Evolutionary conservation across 2,888 invertebrate species (phyloP), one percentile per base, ranked within the genome.

Genomic region (Meteorus cinctellus): DNA sequence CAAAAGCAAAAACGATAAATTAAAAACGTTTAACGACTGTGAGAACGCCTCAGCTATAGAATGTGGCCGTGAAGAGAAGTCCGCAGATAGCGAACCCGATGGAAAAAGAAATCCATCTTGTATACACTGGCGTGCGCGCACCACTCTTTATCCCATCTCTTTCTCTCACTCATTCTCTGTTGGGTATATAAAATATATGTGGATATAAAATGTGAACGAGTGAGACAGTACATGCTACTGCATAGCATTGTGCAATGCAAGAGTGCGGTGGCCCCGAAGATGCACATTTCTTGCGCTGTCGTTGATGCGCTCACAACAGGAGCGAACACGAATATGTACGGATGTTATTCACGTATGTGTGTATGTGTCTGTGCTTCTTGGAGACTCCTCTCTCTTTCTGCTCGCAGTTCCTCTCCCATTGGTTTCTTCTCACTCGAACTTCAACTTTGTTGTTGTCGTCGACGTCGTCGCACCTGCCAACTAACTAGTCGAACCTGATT

Each of bases 401-500:
- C n/a, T 34, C 75, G 75, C 14, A 14, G 4, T n/a, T 16, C 4
- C 48, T n/a, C 41, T 48, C 16, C 16, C 48, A 5, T 48, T 55
- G 6, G 4, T 24, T 55, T 6, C 2, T 55, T 55, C 55, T 75
- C 77, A 76, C 78, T 74, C 79, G 1, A 4, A 48, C 48, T 14
- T 16, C 48, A n/a, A n/a, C 48, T 10, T 48, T n/a, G 48, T 55
- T 19, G 19, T 55, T n/a, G 55, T 55, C 55, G 55, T 55, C 19
- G 55, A 19, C 55, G 55, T 55, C 72, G 72, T 87, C 87, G 88
- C 88, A 88, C 89, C 87, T 88, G 88, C 86, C 86, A 84, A 85
- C 86, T 86, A 88, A 87, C 88, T 88, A 87, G 88, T 88, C 86
- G 88, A 88, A 88, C 88, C 88, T 88, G 88, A 88, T 88, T 89